phyloP scores from a whole-genome alignment of 2,797 vertebrate genomes.

The Stomatorhinus walkeri region DNA sequence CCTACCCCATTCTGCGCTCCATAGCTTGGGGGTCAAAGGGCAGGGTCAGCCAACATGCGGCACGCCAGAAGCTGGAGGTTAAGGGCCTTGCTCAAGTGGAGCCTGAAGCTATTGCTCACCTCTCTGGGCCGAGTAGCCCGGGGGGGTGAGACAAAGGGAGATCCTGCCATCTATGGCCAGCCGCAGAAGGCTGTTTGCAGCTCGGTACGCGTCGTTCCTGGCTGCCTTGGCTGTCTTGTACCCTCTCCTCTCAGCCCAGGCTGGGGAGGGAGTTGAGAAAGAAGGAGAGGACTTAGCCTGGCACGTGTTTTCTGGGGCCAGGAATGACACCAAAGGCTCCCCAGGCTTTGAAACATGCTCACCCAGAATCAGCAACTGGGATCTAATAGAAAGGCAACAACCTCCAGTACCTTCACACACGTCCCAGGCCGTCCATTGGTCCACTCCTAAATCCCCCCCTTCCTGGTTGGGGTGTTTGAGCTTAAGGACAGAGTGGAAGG shows the following conservation, averaged over 20 bases:
- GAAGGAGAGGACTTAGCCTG: background rate
- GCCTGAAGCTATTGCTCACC: slow-evolving; percentile 51
- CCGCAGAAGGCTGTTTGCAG: slow-evolving; percentile 81
- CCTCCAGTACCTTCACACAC: slow-evolving; percentile 75
- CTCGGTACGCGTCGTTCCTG: slow-evolving; percentile 80
- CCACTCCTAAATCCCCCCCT: slow-evolving; percentile 40
- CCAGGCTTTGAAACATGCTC: background rate
- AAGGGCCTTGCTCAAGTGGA: background rate
- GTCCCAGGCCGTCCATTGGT: slow-evolving; percentile 81
- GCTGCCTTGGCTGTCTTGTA: slow-evolving; percentile 85
- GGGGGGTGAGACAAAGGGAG: slow-evolving; percentile 74
- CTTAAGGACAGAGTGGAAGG: slow-evolving; percentile 66
- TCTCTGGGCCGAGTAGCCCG: slow-evolving; percentile 68
- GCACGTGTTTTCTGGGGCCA: background rate
- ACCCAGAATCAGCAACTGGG: background rate
- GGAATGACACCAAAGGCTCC: background rate
- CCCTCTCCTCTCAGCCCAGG: slow-evolving; percentile 84
- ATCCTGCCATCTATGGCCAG: slow-evolving; percentile 80
- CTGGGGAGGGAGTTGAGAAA: slow-evolving; percentile 44
- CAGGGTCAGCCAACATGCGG: background rate
- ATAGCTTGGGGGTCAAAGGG: background rate
- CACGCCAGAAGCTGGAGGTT: background rate
- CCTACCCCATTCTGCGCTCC: background rate
- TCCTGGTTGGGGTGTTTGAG: slow-evolving; percentile 62
- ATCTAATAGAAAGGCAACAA: background rate